These are phyloP conservation scores for Sitophilus oryzae DNA, from an alignment of 1,140 invertebrate species.

Conservation along the genomic window DNA sequence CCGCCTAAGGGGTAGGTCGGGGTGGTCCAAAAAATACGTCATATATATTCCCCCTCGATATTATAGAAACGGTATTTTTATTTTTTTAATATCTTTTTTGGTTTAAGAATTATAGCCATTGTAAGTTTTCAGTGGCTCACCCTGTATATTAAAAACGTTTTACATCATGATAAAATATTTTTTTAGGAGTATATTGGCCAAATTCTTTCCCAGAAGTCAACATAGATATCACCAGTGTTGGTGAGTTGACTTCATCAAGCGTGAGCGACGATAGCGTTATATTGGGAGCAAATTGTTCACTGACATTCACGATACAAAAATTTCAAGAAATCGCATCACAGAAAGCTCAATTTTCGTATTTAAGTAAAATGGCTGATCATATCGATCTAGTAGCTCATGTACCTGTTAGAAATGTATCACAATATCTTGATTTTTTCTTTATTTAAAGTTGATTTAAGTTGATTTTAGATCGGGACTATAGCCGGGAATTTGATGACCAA, in stretches of 20 bases:
- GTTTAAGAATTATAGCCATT: too few species aligned
- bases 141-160: neutral
- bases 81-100: too few species aligned
- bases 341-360: slow-evolving; percentile 50
- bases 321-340: slow-evolving; percentile 46
- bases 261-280: slow-evolving; percentile 49
- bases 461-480: slow-evolving; percentile 60
- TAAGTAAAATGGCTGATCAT: slow-evolving; percentile 54
- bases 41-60: too few species aligned
- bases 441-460: neutral
- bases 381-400: slow-evolving; percentile 63
- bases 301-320: slow-evolving; percentile 58
- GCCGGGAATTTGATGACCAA: slow-evolving; percentile 79
- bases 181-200: slow-evolving; percentile 55
- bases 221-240: slow-evolving; percentile 66
- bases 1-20: too few species aligned
- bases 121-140: too few species aligned
- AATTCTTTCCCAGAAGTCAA: slow-evolving; percentile 51
- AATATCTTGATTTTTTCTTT: neutral
- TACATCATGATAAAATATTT: neutral
- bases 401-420: slow-evolving; percentile 61
- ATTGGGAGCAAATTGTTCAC: slow-evolving; percentile 59
- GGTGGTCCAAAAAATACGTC: too few species aligned
- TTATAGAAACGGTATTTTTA: too few species aligned
- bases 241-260: slow-evolving; percentile 52